These are phyloP conservation scores for Orthonevra nobilis DNA, from an alignment of 2,888 invertebrate species.

Conservation along the genomic window DNA sequence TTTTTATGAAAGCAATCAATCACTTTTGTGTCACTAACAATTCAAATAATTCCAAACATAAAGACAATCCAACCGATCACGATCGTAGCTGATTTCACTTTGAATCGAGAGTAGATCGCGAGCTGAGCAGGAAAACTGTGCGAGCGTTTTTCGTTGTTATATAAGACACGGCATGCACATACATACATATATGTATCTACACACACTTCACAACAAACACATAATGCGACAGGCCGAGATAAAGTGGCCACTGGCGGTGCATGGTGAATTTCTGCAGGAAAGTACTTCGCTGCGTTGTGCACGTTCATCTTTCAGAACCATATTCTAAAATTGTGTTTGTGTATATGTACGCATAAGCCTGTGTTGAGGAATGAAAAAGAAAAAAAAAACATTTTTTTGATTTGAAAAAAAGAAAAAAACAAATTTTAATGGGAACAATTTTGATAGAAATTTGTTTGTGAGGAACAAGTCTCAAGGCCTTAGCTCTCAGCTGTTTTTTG, in stretches of 20 bases:
- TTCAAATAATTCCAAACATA: background rate
- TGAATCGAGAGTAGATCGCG: constrained; percentile 15
- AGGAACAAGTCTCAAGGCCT: constrained; percentile 2
- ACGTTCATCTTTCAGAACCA: constrained; percentile 24
- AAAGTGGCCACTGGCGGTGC: constrained; percentile 3
- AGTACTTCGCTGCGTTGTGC: constrained; percentile 18
- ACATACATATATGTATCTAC: too few relatives aligned
- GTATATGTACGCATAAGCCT: background rate
- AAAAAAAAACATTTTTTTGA: constrained; percentile 13
- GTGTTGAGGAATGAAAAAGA: too few relatives aligned
- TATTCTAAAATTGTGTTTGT: background rate
- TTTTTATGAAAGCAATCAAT: background rate
- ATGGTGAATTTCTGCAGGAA: constrained; percentile 16
- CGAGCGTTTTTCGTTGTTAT: constrained; percentile 29
- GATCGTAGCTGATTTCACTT: constrained; percentile 27
- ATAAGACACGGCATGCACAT: constrained; percentile 15
- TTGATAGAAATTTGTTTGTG: background rate
- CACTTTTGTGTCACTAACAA: background rate
- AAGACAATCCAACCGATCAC: constrained; percentile 37
- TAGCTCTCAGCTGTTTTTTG: constrained; percentile 40
- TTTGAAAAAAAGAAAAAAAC: background rate
- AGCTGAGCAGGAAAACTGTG: constrained; percentile 34
- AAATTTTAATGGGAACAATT: background rate
- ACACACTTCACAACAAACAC: background rate
- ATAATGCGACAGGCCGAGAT: constrained; percentile 14